Conservation (phyloP, 2,888 invertebrate genomes). For the Nomada ruficornis region DNA sequence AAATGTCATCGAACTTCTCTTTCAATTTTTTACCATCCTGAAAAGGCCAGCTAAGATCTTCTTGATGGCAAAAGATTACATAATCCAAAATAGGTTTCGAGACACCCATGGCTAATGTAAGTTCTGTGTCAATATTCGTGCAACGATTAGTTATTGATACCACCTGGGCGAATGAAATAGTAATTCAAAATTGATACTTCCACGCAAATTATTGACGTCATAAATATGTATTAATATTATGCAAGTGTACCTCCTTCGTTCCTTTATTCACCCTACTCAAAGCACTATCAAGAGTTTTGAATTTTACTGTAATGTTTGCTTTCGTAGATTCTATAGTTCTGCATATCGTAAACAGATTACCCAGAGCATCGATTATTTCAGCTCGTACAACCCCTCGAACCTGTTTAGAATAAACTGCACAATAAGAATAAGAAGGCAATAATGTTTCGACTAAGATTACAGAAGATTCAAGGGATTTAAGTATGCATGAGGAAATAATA, state of each 20-base stretch:
- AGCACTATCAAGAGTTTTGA: conserved; percentile 89
- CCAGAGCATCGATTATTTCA: conserved; percentile 86
- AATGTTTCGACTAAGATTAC: neutral
- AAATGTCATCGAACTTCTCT: conserved; percentile 98
- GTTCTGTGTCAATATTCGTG: conserved; percentile 90
- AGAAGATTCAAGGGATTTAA: neutral
- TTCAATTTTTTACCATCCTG: conserved; percentile 97
- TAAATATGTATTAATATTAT: neutral
- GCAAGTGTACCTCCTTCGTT: conserved; percentile 67
- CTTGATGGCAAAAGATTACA: conserved; percentile 99
- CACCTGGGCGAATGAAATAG: conserved; percentile 32
- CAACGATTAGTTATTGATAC: conserved; percentile 88
- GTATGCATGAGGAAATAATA: neutral
- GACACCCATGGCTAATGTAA: conserved; percentile 91
- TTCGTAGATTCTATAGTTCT: conserved; percentile 89
- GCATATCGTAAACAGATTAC: conserved; percentile 88
- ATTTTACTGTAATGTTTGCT: conserved; percentile 86
- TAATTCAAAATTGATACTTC: neutral
- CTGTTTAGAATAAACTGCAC: conserved; percentile 46
- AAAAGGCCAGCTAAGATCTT: conserved; percentile 98
- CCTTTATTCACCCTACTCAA: conserved; percentile 83
- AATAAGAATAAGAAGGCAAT: neutral
- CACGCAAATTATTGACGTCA: neutral
- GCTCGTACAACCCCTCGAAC: conserved; percentile 85
- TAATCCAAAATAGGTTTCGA: conserved; percentile 97